Evolutionary conservation across 1,140 invertebrate species (phyloP).

Genomic region (Nautilus pompilius): DNA sequence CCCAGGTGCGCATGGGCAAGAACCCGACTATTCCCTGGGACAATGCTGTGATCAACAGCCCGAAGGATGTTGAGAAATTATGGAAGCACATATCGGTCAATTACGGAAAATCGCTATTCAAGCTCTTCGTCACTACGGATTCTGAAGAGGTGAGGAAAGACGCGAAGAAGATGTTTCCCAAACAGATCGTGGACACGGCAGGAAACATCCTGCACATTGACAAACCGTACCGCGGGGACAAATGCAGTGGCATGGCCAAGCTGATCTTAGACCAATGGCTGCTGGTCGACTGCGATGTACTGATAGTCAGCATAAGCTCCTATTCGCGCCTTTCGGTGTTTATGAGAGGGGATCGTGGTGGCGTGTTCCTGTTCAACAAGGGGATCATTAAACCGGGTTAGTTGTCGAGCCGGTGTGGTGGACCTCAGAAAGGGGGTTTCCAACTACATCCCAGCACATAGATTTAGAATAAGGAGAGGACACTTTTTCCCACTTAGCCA

Average conservation of each 20-base stretch:
- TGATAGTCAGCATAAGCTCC: not conserved
- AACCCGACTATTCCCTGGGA: slow-evolving; percentile 26
- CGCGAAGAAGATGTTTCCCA: slow-evolving; percentile 15
- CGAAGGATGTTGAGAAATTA: slow-evolving; percentile 14
- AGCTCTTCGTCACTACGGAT: slow-evolving; percentile 30
- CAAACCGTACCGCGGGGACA: slow-evolving; percentile 7
- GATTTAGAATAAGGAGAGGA: no score
- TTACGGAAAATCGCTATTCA: slow-evolving; percentile 1
- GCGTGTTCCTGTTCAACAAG: not conserved
- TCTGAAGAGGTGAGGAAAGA: slow-evolving; percentile 17
- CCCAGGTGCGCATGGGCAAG: slow-evolving; percentile 24
- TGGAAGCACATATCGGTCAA: slow-evolving; percentile 17
- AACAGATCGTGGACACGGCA: slow-evolving; percentile 15
- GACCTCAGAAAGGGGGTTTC: no score
- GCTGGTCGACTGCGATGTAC: not conserved
- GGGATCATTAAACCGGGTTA: not conserved
- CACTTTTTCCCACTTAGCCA: no score
- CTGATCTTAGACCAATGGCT: not conserved
- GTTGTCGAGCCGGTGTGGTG: no score
- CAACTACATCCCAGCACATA: no score
- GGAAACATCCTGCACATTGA: slow-evolving; percentile 29
- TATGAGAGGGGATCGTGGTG: not conserved
- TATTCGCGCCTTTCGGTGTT: not conserved
- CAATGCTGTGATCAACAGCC: slow-evolving; percentile 13
- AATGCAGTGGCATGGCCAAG: not conserved